phyloP scores from a whole-genome alignment of 2,888 invertebrate genomes.

The Epistrophella euchroma region DNA sequence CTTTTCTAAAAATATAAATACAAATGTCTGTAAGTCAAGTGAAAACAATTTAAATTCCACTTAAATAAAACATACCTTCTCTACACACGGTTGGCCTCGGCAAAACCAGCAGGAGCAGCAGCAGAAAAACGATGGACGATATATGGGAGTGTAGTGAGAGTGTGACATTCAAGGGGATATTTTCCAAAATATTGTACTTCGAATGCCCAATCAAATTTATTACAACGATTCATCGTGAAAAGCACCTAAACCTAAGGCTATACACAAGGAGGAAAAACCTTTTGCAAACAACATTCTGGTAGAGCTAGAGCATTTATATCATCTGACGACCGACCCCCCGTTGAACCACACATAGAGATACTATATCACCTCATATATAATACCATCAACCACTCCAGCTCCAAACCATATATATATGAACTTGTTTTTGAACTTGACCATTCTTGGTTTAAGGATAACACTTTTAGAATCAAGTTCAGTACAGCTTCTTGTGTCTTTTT shows the following conservation, averaged over 20 bases:
- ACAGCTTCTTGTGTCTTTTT: constrained; percentile 42
- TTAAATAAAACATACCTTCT: constrained; percentile 32
- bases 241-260: background rate
- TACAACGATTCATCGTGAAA: constrained; percentile 45
- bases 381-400: background rate
- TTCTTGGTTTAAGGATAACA: constrained; percentile 40
- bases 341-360: background rate
- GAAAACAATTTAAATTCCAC: constrained; percentile 57
- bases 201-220: constrained; percentile 62
- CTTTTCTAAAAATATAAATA: background rate
- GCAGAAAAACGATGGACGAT: background rate
- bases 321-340: background rate
- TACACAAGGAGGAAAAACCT: constrained; percentile 11
- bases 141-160: constrained; percentile 9
- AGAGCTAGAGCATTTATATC: constrained; percentile 15
- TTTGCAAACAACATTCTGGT: constrained; percentile 42
- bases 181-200: constrained; percentile 27
- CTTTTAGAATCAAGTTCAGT: constrained; percentile 58
- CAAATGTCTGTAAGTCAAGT: constrained; percentile 36
- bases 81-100: background rate
- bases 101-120: background rate
- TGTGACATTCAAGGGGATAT: constrained; percentile 31
- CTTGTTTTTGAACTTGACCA: constrained; percentile 46
- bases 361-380: background rate
- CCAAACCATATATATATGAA: background rate